Conservation (phyloP, 2,113 vertebrate genomes). For the Psophia crepitans region DNA sequence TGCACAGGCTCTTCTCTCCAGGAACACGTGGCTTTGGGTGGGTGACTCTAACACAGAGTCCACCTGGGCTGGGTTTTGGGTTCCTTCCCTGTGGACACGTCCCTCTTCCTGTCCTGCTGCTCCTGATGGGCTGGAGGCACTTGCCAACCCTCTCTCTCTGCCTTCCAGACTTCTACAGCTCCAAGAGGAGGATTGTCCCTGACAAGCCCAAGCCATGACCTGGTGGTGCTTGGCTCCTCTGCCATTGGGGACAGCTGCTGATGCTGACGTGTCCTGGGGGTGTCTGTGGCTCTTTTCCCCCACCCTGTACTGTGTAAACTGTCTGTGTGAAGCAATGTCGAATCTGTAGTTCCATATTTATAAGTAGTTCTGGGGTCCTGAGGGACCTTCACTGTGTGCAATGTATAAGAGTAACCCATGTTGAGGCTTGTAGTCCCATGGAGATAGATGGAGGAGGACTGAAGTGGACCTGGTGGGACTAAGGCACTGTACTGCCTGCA, state of each 20-base stretch:
- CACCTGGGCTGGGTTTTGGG: neutral
- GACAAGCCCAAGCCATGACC: slow-evolving; percentile 80
- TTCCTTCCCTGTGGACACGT: neutral
- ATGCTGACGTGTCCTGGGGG: neutral
- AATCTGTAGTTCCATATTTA: slow-evolving; percentile 48
- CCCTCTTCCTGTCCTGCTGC: neutral
- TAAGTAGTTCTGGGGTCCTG: slow-evolving; percentile 37
- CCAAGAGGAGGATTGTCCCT: slow-evolving; percentile 77
- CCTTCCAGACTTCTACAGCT: slow-evolving; percentile 86
- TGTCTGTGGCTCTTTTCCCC: neutral
- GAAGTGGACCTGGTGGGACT: neutral
- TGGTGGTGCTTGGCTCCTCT: neutral
- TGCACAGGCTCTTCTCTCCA: neutral
- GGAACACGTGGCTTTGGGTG: neutral
- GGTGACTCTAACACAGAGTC: neutral
- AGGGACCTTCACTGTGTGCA: slow-evolving; percentile 42
- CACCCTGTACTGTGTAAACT: neutral
- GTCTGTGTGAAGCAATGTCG: neutral
- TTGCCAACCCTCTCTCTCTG: neutral
- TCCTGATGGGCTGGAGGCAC: neutral
- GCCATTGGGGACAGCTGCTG: neutral
- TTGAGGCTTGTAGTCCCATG: neutral
- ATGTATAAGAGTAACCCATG: neutral
- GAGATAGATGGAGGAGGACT: neutral
- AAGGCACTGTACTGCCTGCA: neutral